Conservation (phyloP, 2,888 invertebrate genomes). For the Ganaspis brasiliensis region DNA sequence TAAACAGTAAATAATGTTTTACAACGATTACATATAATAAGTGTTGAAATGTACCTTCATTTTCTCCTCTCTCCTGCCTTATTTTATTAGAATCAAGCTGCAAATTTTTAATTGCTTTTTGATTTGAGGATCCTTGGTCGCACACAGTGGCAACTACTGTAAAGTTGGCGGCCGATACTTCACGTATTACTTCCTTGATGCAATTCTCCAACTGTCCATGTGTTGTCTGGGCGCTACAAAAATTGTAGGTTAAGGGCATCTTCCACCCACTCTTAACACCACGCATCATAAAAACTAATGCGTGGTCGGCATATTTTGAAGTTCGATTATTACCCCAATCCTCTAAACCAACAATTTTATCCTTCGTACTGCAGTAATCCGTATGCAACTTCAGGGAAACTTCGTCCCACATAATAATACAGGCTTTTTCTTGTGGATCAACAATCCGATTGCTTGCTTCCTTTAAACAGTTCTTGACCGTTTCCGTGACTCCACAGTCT, state of each 20-base stretch:
- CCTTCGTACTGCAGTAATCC: neutral
- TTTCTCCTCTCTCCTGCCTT: constrained; percentile 17
- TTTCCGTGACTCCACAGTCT: neutral
- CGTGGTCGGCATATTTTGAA: constrained; percentile 54
- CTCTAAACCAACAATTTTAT: neutral
- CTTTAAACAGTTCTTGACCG: too few species aligned
- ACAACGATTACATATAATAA: too few species aligned
- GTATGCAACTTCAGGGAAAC: neutral
- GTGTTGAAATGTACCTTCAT: too few species aligned
- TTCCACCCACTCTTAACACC: constrained; percentile 42
- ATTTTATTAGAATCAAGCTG: constrained; percentile 26
- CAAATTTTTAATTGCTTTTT: constrained; percentile 21
- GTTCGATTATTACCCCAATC: constrained; percentile 20
- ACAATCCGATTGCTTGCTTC: too few species aligned
- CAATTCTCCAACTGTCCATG: constrained; percentile 33
- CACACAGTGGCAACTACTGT: constrained; percentile 42
- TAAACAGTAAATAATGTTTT: too few species aligned
- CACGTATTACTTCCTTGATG: constrained; percentile 45
- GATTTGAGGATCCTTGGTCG: constrained; percentile 46
- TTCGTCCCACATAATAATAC: too few species aligned
- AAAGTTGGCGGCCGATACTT: constrained; percentile 41
- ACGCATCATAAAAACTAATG: constrained; percentile 49
- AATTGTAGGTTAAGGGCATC: constrained; percentile 41
- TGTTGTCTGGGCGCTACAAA: constrained; percentile 41
- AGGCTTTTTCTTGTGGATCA: too few species aligned